Percentiles rank a stretch among this genome's conserved stretches.
These are phyloP conservation scores for Thalassarche chlororhynchos DNA, from an alignment of 2,113 vertebrate species.

Conservation along the genomic window DNA sequence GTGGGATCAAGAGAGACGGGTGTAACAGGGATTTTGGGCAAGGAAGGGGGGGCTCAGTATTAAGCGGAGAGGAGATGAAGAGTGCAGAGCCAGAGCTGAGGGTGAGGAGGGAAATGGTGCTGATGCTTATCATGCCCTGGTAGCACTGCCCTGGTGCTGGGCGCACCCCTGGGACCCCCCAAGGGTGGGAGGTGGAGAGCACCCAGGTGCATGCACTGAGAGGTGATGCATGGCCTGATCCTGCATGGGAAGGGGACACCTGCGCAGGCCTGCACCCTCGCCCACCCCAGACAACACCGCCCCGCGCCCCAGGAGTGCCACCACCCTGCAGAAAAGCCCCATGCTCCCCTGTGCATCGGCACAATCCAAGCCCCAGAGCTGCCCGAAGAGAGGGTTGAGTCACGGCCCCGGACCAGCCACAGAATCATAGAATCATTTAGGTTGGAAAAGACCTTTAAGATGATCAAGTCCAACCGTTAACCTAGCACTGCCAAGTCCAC, in stretches of 20 bases:
- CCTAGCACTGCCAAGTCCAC: too few relatives aligned
- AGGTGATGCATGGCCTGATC: not conserved
- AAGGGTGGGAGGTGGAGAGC: not conserved
- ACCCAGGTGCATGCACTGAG: not conserved
- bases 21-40: not conserved
- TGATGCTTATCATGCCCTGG: not conserved
- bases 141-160: fast-evolving
- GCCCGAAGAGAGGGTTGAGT: fast-evolving
- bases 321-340: not conserved
- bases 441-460: too few relatives aligned
- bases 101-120: not conserved
- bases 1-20: not conserved
- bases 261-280: not conserved
- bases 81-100: not conserved
- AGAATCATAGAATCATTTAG: too few relatives aligned
- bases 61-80: not conserved
- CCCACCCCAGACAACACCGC: not conserved
- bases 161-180: fast-evolving
- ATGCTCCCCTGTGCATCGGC: not conserved
- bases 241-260: not conserved
- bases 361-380: not conserved
- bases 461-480: too few relatives aligned
- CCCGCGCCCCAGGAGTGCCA: not conserved
- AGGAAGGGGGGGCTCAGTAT: not conserved
- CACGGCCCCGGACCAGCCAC: not conserved